Conservation (phyloP, 2,888 invertebrate genomes). For the Diarsia dahlii region DNA sequence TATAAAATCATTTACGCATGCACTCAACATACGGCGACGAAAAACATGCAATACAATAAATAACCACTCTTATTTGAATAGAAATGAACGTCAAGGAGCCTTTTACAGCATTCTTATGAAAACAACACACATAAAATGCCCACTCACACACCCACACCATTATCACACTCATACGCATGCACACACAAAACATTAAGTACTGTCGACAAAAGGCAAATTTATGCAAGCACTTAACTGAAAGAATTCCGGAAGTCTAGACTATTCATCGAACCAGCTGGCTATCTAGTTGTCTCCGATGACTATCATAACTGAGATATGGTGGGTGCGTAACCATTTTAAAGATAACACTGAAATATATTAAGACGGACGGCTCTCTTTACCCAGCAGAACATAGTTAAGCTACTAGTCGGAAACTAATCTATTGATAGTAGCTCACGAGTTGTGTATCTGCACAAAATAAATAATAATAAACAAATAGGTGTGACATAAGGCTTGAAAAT, state of each 20-base stretch:
- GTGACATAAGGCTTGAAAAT: too few species aligned
- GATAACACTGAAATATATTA: too few species aligned
- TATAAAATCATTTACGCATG: conserved; percentile 11
- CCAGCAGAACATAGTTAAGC: too few species aligned
- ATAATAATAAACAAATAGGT: too few species aligned
- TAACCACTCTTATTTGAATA: conserved; percentile 50
- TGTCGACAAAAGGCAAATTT: background rate
- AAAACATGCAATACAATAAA: conserved; percentile 51
- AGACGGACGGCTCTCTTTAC: too few species aligned
- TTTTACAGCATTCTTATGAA: conserved; percentile 47
- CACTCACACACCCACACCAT: conserved; percentile 5
- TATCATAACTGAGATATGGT: background rate
- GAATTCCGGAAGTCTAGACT: too few species aligned
- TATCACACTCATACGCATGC: conserved; percentile 1
- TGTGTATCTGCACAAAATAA: too few species aligned
- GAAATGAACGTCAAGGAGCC: conserved; percentile 42
- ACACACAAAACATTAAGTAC: conserved; percentile 16
- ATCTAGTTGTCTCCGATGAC: too few species aligned
- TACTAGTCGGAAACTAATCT: background rate
- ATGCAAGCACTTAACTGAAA: background rate
- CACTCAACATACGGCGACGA: conserved; percentile 10
- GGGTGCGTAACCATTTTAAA: too few species aligned
- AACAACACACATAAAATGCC: conserved; percentile 34
- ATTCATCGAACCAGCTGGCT: background rate
- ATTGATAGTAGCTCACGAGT: background rate